Base-by-base conservation (phyloP, 1,140 invertebrate species). In the Pogonomyrmex californicus region DNA sequence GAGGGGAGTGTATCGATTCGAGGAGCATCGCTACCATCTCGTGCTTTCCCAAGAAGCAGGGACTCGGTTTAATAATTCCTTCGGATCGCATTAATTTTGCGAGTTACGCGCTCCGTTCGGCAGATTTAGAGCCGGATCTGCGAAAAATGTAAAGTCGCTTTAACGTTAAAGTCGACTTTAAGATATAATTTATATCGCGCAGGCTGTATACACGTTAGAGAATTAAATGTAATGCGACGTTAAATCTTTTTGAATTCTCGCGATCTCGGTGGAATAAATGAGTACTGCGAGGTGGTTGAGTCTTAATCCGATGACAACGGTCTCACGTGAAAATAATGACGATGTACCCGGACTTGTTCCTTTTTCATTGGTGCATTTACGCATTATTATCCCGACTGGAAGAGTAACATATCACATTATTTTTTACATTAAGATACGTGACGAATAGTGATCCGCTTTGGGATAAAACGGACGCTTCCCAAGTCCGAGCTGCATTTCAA, bases 191-290 rank as follows among this genome's bases (percentile, higher is more conserved):
- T 83, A 73, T 83, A 49, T 73, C 79, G 41, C 79, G 33, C 17
- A 30, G 49, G 79, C 68, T 14, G 41, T 23, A 23, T 23, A 49
- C 66, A 62, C 44, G 51, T 66, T 66, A 82, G 33, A 44, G 66
- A 49, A 73, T 83, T 44, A 83, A 83, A 36, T 83, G 41, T 73
- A 60, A 83, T 70, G 79, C 41, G 68, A 83, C 23, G 66, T 73
- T 83, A 73, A 60, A 63, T 63, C 51, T 83, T 60, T 58, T 36
- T 47, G 41, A 73, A 73, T 60, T 60, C 38, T 66, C 62, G 77
- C 63, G n/a, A 60, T 62, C 41, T 49, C 79, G 30, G 12, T 12
- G 66, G 54, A 49, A 60, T 87, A 30, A 60, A 77, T 41, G 41
- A 33, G 56, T 44, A 51, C 0, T 30, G 12, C 23, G 38, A 51